Evolutionary conservation across 2,113 vertebrate species (phyloP).

Genomic region (Bostrychus sinensis): DNA sequence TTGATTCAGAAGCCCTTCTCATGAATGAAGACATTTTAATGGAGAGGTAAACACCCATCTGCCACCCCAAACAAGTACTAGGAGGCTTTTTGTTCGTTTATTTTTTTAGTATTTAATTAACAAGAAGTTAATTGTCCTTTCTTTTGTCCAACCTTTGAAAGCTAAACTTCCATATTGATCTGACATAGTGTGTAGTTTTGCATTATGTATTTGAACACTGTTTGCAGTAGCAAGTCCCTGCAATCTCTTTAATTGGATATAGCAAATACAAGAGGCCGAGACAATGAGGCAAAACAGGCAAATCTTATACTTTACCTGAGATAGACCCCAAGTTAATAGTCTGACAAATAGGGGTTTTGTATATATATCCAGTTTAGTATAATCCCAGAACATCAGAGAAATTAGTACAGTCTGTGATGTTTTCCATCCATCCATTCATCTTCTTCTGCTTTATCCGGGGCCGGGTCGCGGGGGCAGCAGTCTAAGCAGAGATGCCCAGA

Average conservation of each 20-base stretch:
- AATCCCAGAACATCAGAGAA: too few relatives aligned
- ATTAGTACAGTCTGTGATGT: constrained; percentile 28
- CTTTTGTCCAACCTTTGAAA: background rate
- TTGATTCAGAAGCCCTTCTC: background rate
- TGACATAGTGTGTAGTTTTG: constrained; percentile 2
- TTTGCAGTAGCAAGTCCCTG: constrained; percentile 15
- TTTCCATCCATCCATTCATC: too few relatives aligned
- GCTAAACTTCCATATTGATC: constrained; percentile 3
- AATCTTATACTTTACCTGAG: background rate
- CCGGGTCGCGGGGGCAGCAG: too few relatives aligned
- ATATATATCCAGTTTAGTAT: too few relatives aligned
- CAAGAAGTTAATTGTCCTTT: background rate
- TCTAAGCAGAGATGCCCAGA: too few relatives aligned
- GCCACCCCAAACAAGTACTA: too few relatives aligned
- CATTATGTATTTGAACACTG: background rate
- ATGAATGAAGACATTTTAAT: background rate
- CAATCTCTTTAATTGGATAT: constrained; percentile 17
- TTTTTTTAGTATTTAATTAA: background rate
- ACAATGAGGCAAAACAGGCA: background rate
- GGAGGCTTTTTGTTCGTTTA: too few relatives aligned
- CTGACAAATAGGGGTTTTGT: too few relatives aligned
- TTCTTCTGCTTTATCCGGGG: too few relatives aligned
- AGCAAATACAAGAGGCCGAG: background rate
- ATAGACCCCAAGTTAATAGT: too few relatives aligned
- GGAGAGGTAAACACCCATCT: too few relatives aligned